Evolutionary conservation across 2,888 invertebrate species (phyloP).

Genomic region (Drosophila falleni): DNA sequence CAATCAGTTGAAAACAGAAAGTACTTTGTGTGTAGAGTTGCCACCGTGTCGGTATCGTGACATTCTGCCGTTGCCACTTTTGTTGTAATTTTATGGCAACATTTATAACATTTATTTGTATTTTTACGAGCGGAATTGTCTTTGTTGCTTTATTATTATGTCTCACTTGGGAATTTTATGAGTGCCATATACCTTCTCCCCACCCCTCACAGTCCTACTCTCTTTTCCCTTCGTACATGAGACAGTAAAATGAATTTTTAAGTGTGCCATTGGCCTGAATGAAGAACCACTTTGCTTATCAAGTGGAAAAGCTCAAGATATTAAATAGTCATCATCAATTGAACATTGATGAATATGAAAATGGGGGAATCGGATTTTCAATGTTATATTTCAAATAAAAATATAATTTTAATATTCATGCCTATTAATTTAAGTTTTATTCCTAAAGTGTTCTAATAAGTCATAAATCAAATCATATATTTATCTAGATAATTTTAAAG

Average conservation of each 20-base stretch:
- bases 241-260: slow-evolving; percentile 58
- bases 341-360: slow-evolving; percentile 6
- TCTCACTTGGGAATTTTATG: slow-evolving; percentile 70
- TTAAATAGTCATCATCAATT: slow-evolving; percentile 43
- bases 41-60: slow-evolving; percentile 32
- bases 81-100: slow-evolving; percentile 75
- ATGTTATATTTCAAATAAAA: background rate
- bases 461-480: too few species aligned
- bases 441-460: too few species aligned
- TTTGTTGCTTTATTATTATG: slow-evolving; percentile 80
- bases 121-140: slow-evolving; percentile 77
- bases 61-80: slow-evolving; percentile 43
- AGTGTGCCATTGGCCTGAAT: slow-evolving; percentile 31
- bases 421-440: too few species aligned
- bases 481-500: too few species aligned
- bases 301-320: slow-evolving; percentile 27
- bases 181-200: slow-evolving; percentile 12
- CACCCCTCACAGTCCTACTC: background rate
- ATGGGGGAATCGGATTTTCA: background rate
- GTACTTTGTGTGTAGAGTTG: slow-evolving; percentile 36
- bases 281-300: slow-evolving; percentile 20
- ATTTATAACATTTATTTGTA: slow-evolving; percentile 80
- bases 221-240: slow-evolving; percentile 4
- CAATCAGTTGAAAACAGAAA: slow-evolving; percentile 64
- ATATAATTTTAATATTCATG: background rate